Evolutionary conservation across 37 sponge, comb jelly and placozoan genomes (phyloP).

Genomic region (Eunapius fragilis): DNA sequence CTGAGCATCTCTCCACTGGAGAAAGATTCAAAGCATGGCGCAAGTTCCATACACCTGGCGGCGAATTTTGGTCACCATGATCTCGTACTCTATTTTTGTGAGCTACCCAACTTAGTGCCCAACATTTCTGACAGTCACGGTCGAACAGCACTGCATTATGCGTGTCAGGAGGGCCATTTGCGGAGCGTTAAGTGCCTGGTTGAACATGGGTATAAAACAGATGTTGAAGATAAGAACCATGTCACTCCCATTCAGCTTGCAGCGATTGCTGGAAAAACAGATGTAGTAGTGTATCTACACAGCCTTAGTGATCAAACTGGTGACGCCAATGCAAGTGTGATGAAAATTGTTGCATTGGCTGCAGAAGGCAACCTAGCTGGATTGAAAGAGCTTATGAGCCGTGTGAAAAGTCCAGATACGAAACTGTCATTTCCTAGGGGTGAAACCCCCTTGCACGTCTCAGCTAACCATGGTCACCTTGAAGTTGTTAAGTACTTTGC

Average conservation of each 20-base stretch:
- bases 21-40: slow-evolving; percentile 14
- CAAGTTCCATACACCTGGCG: slow-evolving; percentile 37
- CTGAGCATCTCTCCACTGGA: slow-evolving; percentile 19
- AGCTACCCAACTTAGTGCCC: slow-evolving; percentile 3
- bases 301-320: not conserved
- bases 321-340: not conserved
- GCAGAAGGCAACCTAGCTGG: slow-evolving; percentile 27
- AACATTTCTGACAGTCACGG: slow-evolving; percentile 32
- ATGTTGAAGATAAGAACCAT: not conserved
- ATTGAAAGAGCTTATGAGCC: slow-evolving; percentile 2
- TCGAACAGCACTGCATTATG: slow-evolving; percentile 63
- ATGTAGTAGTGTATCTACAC: slow-evolving; percentile 44
- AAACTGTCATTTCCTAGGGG: not conserved
- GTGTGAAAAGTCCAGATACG: not conserved
- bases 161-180: slow-evolving; percentile 64
- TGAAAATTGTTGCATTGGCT: slow-evolving; percentile 25
- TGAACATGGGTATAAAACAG: not conserved
- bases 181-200: slow-evolving; percentile 47
- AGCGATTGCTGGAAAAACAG: slow-evolving; percentile 35
- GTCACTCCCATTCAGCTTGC: slow-evolving; percentile 74
- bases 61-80: not conserved
- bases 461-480: slow-evolving; percentile 25
- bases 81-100: too few relatives aligned
- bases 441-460: slow-evolving; percentile 39
- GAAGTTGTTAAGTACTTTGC: slow-evolving; percentile 47